Evolutionary conservation across 2,797 vertebrate genomes (phyloP).

Genomic region (Gouania willdenowi): DNA sequence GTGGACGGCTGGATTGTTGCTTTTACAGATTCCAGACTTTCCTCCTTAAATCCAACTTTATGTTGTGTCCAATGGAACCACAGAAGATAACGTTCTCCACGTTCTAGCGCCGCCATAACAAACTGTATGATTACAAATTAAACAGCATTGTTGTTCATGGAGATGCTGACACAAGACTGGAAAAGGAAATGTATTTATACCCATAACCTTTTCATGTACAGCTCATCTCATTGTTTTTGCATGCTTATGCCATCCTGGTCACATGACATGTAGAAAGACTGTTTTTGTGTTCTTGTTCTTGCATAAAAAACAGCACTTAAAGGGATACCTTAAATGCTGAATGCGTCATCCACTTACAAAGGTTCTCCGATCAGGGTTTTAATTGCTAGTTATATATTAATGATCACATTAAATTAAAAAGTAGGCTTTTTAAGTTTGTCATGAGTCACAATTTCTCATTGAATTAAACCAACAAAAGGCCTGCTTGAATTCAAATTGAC

Average conservation of each 20-base stretch:
- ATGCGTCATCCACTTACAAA: conserved; percentile 44
- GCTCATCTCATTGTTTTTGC: conserved; percentile 68
- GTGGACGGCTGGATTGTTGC: conserved; percentile 54
- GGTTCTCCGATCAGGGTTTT: no score
- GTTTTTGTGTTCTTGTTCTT: conserved; percentile 66
- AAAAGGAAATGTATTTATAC: conserved; percentile 65
- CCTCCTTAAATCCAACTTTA: conserved; percentile 44
- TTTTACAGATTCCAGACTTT: conserved; percentile 56
- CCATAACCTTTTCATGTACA: conserved; percentile 62
- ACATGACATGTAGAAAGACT: conserved; percentile 53
- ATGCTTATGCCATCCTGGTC: conserved; percentile 69
- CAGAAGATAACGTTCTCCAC: conserved; percentile 54
- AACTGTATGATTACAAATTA: conserved; percentile 65
- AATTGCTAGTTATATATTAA: no score
- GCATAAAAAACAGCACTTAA: conserved; percentile 66
- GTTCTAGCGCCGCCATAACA: conserved; percentile 62
- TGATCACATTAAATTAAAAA: no score
- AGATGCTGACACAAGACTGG: conserved; percentile 55
- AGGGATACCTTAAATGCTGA: conserved; percentile 57
- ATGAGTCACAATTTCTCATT: no score
- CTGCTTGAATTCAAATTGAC: no score
- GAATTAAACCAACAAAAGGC: no score
- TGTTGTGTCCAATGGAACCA: conserved; percentile 32
- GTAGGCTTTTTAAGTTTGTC: no score
- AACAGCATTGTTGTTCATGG: conserved; percentile 51